Conservation (phyloP, 1,140 invertebrate genomes). For the Orussus abietinus region DNA sequence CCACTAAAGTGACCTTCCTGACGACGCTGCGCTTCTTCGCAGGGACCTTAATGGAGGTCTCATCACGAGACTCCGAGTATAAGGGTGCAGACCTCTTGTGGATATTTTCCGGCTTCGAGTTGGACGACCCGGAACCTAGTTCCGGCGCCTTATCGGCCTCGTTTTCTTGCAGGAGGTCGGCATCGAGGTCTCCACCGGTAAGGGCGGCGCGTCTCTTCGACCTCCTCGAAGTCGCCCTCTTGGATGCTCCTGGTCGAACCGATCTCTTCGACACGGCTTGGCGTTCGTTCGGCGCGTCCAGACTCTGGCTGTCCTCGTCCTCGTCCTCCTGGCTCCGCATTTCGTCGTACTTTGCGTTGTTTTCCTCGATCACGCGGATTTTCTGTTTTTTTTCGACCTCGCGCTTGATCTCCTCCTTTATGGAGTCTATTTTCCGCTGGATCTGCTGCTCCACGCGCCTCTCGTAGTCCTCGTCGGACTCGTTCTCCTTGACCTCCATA, state of each 20-base stretch:
- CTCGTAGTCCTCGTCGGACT: conserved; percentile 20
- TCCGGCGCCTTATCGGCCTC: neutral
- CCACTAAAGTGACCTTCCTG: conserved; percentile 6
- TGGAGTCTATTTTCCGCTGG: conserved; percentile 29
- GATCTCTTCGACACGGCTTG: conserved; percentile 1
- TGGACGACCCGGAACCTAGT: neutral
- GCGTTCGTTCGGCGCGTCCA: neutral
- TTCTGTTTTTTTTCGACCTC: conserved; percentile 25
- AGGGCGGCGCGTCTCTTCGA: conserved; percentile 1
- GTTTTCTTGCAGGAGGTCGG: neutral
- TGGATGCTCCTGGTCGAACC: conserved; percentile 4
- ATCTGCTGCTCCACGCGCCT: conserved; percentile 28
- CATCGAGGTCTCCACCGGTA: too few relatives aligned
- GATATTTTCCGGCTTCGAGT: conserved; percentile 1
- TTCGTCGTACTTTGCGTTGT: conserved; percentile 29
- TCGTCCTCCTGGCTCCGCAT: conserved; percentile 10
- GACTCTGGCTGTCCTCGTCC: conserved; percentile 1
- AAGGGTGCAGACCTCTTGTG: neutral
- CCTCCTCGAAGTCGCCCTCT: neutral
- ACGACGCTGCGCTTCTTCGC: conserved; percentile 8
- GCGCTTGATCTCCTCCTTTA: conserved; percentile 33
- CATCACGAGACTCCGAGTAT: neutral
- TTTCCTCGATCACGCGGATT: conserved; percentile 24
- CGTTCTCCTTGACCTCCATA: neutral
- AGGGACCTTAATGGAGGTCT: neutral